Evolutionary conservation across 2,888 invertebrate genomes (phyloP).

Genomic region (Mamestra brassicae): DNA sequence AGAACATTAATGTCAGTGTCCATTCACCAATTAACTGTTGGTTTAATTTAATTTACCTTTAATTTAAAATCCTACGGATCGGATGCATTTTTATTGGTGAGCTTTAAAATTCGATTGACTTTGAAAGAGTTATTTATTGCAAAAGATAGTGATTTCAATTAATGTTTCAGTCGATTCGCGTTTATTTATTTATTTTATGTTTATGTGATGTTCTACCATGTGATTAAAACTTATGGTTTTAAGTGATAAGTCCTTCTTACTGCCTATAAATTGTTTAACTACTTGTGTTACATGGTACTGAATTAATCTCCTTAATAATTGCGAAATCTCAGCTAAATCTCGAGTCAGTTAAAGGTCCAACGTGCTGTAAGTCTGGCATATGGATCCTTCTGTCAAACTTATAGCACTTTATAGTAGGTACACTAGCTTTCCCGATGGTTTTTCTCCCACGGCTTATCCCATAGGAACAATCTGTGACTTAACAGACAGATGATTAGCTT

Average conservation of each 20-base stretch:
- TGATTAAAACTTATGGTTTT: not conserved
- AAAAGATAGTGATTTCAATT: slow-evolving; percentile 20
- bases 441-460: too few relatives aligned
- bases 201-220: not conserved
- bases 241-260: not conserved
- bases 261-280: not conserved
- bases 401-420: too few relatives aligned
- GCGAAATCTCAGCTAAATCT: too few relatives aligned
- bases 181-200: slow-evolving; percentile 6
- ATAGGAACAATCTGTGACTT: too few relatives aligned
- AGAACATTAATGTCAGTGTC: slow-evolving; percentile 10
- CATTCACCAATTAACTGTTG: not conserved
- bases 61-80: not conserved
- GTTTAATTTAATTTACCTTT: slow-evolving; percentile 15
- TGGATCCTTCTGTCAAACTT: too few relatives aligned
- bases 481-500: too few relatives aligned
- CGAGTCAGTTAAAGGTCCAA: too few relatives aligned
- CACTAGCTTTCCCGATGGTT: too few relatives aligned
- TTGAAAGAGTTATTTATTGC: slow-evolving; percentile 17
- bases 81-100: slow-evolving; percentile 17
- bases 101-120: slow-evolving; percentile 6
- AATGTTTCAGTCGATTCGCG: not conserved
- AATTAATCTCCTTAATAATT: not conserved
- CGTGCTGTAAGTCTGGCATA: too few relatives aligned
- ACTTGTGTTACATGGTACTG: not conserved